A percentile compares a stretch with the other conserved stretches of the same genome.
Evolutionary conservation across 2,888 invertebrate species (phyloP).

Genomic region (Clostera curtula): DNA sequence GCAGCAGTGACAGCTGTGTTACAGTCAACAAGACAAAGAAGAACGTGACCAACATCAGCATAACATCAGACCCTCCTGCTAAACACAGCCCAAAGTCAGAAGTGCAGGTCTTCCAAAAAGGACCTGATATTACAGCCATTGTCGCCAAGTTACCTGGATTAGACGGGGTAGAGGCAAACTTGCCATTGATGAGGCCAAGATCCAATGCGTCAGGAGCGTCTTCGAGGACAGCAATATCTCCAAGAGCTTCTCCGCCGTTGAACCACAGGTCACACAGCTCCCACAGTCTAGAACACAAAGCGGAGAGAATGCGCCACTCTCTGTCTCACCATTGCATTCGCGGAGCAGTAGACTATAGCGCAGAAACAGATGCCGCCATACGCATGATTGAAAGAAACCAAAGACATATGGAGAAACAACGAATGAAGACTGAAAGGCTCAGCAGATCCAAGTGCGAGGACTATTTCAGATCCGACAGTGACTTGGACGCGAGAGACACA

Average conservation of each 20-base stretch:
- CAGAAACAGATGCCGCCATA: slow-evolving; percentile 74
- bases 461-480: slow-evolving; percentile 57
- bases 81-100: slow-evolving; percentile 68
- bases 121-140: slow-evolving; percentile 85
- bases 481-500: slow-evolving; percentile 44
- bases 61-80: slow-evolving; percentile 72
- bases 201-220: slow-evolving; percentile 75
- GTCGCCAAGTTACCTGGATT: slow-evolving; percentile 78
- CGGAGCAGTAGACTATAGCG: slow-evolving; percentile 68
- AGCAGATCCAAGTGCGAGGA: slow-evolving; percentile 54
- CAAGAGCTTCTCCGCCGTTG: slow-evolving; percentile 43
- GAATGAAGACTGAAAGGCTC: slow-evolving; percentile 58
- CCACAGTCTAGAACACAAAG: slow-evolving; percentile 62
- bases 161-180: slow-evolving; percentile 54
- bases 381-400: slow-evolving; percentile 76
- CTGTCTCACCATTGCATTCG: slow-evolving; percentile 66
- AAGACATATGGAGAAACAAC: slow-evolving; percentile 74
- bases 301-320: slow-evolving; percentile 56
- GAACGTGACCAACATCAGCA: slow-evolving; percentile 83
- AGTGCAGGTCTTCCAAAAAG: slow-evolving; percentile 83
- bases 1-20: slow-evolving; percentile 62
- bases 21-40: slow-evolving; percentile 75
- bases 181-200: slow-evolving; percentile 69
- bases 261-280: slow-evolving; percentile 59
- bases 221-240: slow-evolving; percentile 60